Base-by-base conservation (phyloP, 1,140 invertebrate genomes). In the Aphelenchoides fujianensis region DNA sequence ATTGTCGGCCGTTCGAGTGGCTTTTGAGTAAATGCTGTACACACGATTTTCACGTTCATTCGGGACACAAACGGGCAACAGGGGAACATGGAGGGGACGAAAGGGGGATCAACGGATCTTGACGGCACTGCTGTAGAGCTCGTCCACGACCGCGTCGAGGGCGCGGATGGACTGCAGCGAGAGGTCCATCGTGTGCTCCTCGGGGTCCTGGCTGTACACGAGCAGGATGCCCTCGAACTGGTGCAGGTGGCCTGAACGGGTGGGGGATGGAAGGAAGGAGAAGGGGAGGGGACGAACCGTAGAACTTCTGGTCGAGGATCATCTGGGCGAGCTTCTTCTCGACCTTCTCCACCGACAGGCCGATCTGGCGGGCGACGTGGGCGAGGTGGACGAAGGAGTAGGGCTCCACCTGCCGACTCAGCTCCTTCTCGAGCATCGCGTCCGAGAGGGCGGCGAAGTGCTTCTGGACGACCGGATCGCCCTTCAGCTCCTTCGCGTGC, bases 311-410 rank as follows among this genome's bases (percentile, higher is more conserved):
- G 86, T 99, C 97, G 81, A 99, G 87, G 84, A 99, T 98, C 97
- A 99, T 99, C 86, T 98, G 95, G 28, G 95, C 97, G 19, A 99
- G 86, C 87, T 99, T 99, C 86, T 96, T 95, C 85, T 99, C 97
- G 55, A 99, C 95, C 87, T 55, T 70, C 2, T 67, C 68, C n/a
- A 67, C 30, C 84, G 80, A 83, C 55, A 73, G 92, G 90, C 53
- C 97, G 87, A 82, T 93, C 91, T 86, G 89, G 71, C 90, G 89
- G n/a, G 94, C 91, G 78, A 95, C 89, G 84, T 92, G 90, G 31
- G 89, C 85, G 3, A 93, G 90, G 89, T 91, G 92, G 0, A 99
- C 95, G 82, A 91, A 89, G 69, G 94, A 97, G 85, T 98, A 99
- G 7, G 97, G 97, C 86, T 99, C 95, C 75, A 99, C 97, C 73